Base-by-base conservation (phyloP, 2,797 vertebrate species). In the Gastrophryne carolinensis region DNA sequence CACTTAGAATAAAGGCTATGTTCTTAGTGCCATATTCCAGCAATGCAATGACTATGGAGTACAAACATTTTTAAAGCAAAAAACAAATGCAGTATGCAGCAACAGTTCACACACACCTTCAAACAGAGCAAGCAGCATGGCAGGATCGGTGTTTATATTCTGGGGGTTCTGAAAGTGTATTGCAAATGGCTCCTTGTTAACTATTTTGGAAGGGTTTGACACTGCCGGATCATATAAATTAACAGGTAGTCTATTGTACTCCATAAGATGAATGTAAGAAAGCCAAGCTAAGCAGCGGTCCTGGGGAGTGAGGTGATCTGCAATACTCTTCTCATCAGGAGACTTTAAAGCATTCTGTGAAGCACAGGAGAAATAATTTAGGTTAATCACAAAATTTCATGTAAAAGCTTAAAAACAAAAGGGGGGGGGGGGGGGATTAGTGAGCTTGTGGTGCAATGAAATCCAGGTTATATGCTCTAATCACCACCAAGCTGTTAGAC, bases 221-320 rank as follows among this genome's bases (percentile, higher is more conserved):
- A 92, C 90, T 0, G 91, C 86, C 17, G 95, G 93, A 83, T 98
- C 92, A 19, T 88, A 95, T 70, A 98, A 89, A 81, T 86, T 83
- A 24, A 81, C 79, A 1, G 97, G 97, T 26, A 99, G 93, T 68
- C 81, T 61, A 72, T 83, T 90, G 13, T 98, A 98, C 87, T 98
- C 96, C 1, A 87, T 92, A 78, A 98, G 87, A 87, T 99, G 93
- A 82, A 99, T 93, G 83, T 92, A 96, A 37, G 88, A 91, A 64
- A 98, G 89, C 97, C 97, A 99, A 64, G 94, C 90, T 83, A 98
- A 85, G 50, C 92, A 92, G 9, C 94, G 93, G 86, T 98, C 91
- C n/a, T 79, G 39, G 17, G 84, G 44, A 1, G 80, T 90, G 84
- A 99, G 90, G 74, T 79, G 87, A n/a, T 92, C 89, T 0, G 90